phyloP scores from a whole-genome alignment of 30 jellyfish, hydroid and myxozoan species.

The Clytia hemisphaerica region DNA sequence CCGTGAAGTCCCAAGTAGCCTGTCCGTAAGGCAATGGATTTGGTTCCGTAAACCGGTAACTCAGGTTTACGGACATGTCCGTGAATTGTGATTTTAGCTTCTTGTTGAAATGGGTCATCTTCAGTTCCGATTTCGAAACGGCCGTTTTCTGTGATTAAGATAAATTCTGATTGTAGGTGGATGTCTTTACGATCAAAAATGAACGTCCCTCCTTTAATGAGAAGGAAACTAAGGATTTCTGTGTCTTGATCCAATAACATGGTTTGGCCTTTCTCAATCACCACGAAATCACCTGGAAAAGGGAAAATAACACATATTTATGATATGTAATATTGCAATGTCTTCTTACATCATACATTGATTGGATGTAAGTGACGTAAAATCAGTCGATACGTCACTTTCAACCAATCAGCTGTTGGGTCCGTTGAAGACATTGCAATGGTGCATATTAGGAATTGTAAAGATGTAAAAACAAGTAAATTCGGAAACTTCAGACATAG shows the following conservation, averaged over 20 bases:
- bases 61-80: constrained; percentile 93
- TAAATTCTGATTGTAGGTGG: constrained; percentile 75
- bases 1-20: constrained; percentile 87
- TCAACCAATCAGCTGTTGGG: too few species aligned
- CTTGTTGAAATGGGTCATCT: constrained; percentile 71
- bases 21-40: constrained; percentile 71
- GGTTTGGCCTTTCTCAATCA: constrained; percentile 55
- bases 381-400: too few species aligned
- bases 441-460: too few species aligned
- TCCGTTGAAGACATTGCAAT: too few species aligned
- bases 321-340: too few species aligned
- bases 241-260: constrained; percentile 85
- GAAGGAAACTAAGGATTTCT: constrained; percentile 60
- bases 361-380: too few species aligned
- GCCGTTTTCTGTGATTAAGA: constrained; percentile 71
- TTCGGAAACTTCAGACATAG: too few species aligned
- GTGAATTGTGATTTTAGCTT: constrained; percentile 76
- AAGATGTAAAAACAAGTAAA: too few species aligned
- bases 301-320: too few species aligned
- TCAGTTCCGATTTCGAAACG: constrained; percentile 68
- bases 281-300: constrained; percentile 68
- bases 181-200: constrained; percentile 70
- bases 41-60: constrained; percentile 95
- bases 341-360: too few species aligned
- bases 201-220: constrained; percentile 70